phyloP scores from a whole-genome alignment of 2,797 vertebrate species.

The Ispidina picta region DNA sequence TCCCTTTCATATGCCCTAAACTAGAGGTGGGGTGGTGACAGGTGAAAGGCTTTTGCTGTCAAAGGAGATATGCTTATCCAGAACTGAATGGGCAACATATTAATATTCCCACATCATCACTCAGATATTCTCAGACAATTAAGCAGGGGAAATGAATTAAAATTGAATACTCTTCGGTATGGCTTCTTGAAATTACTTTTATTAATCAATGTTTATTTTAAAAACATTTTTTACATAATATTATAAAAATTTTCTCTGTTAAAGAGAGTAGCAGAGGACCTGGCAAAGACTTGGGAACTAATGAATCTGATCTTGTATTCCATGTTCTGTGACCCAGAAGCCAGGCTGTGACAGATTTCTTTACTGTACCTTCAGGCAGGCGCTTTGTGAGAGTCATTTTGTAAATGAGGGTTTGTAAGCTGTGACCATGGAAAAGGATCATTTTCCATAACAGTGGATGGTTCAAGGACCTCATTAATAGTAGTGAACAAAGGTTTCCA shows the following conservation, averaged over 20 bases:
- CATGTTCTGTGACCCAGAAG: not conserved
- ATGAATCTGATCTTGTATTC: conserved; percentile 20
- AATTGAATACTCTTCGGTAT: conserved; percentile 31
- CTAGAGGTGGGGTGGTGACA: not conserved
- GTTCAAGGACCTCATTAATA: conserved; percentile 23
- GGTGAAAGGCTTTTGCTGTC: not conserved
- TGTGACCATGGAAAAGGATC: not conserved
- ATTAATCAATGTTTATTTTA: conserved; percentile 67
- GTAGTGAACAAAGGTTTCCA: not conserved
- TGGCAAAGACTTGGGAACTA: not conserved
- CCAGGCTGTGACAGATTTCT: not conserved
- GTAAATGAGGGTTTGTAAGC: conserved; percentile 18
- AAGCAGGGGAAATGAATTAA: conserved; percentile 66
- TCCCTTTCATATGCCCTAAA: not conserved
- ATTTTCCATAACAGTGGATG: not conserved
- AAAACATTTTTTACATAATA: conserved; percentile 28
- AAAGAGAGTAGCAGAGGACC: not conserved
- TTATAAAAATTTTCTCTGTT: conserved; percentile 30
- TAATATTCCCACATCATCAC: not conserved
- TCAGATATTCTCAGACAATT: conserved; percentile 61
- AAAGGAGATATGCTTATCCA: not conserved
- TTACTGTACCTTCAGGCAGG: not conserved
- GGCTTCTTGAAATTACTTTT: conserved; percentile 64
- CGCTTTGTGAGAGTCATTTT: not conserved
- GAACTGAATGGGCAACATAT: not conserved